A percentile compares a stretch with the other conserved stretches of the same genome.
phyloP scores from a whole-genome alignment of 2,888 invertebrate species.

The Epsilonema sp. region DNA sequence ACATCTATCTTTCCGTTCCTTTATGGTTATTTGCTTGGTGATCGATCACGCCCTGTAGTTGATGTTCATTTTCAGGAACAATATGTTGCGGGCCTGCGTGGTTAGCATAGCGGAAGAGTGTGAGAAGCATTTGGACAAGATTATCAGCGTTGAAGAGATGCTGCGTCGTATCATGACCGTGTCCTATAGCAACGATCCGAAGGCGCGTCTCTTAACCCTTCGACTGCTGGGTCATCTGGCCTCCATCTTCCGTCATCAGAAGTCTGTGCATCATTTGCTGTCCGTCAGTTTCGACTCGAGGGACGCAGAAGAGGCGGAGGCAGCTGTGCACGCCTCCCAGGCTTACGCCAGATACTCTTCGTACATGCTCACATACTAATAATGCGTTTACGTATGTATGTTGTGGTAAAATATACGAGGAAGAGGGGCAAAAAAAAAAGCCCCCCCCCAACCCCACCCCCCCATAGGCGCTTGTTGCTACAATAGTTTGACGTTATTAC shows the following conservation, averaged over 20 bases:
- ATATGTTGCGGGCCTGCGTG: constrained; percentile 75
- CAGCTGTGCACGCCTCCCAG: constrained; percentile 79
- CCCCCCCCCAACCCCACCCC: no score
- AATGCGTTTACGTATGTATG: no score
- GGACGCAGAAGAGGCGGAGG: constrained; percentile 82
- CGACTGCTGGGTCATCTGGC: constrained; percentile 24
- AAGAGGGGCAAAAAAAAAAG: no score
- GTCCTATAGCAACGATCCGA: constrained; percentile 83
- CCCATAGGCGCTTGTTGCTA: no score
- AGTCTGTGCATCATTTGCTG: constrained; percentile 67
- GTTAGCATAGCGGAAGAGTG: constrained; percentile 80
- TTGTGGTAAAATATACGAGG: no score
- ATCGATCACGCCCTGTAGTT: no score
- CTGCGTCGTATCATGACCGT: constrained; percentile 73
- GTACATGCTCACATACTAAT: no score
- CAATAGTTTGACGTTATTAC: no score
- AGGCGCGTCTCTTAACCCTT: constrained; percentile 71
- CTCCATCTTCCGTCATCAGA: constrained; percentile 6
- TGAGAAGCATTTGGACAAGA: constrained; percentile 78
- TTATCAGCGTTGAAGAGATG: constrained; percentile 82
- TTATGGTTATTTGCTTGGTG: no score
- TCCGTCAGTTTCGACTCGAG: constrained; percentile 73
- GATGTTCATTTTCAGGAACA: constrained; percentile 51
- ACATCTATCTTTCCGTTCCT: no score
- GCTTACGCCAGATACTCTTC: constrained; percentile 84